Percentiles rank a stretch among this genome's conserved stretches.
These are phyloP conservation scores for Eclectus roratus DNA, from an alignment of 2,113 vertebrate genomes.

Conservation along the genomic window DNA sequence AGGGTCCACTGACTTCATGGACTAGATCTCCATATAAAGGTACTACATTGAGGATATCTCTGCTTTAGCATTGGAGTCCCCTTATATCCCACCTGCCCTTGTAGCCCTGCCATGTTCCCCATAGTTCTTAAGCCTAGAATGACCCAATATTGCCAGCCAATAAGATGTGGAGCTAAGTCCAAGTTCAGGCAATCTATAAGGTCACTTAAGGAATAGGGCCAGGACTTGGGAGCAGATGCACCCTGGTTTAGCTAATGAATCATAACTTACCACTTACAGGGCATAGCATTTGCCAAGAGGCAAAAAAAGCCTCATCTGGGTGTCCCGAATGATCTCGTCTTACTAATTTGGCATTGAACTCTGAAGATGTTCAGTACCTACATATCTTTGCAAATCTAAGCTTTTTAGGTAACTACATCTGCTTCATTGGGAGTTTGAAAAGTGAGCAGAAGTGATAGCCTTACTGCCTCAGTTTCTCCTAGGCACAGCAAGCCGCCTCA, in stretches of 20 bases:
- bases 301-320: background rate
- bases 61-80: background rate
- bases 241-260: background rate
- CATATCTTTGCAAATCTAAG: background rate
- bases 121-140: background rate
- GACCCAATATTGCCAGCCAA: background rate
- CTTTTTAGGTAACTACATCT: background rate
- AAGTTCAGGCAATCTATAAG: background rate
- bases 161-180: background rate
- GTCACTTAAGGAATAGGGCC: background rate
- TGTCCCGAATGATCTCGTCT: background rate
- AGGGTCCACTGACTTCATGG: background rate
- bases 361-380: background rate
- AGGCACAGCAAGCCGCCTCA: background rate
- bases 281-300: background rate
- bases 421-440: background rate
- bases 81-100: background rate
- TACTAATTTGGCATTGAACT: no score
- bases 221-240: background rate
- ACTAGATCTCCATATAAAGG: background rate
- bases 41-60: background rate
- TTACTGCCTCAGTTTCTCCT: background rate
- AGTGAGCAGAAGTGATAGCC: background rate
- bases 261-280: background rate
- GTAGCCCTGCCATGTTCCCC: rapidly evolving